phyloP scores from a whole-genome alignment of 2,888 invertebrate species.

The Acholoe squamosa region DNA sequence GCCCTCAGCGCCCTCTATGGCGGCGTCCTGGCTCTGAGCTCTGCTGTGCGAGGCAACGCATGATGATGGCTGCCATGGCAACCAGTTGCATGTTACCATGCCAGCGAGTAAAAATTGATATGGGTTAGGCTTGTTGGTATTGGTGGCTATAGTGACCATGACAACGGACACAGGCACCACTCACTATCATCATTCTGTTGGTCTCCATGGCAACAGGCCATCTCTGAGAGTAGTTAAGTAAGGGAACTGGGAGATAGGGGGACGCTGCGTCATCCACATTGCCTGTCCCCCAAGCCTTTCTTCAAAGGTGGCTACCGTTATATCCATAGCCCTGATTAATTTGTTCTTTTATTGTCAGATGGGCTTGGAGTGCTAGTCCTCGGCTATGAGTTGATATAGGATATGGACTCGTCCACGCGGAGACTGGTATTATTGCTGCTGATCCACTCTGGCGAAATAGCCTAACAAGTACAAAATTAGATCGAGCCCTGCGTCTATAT shows the following conservation, averaged over 20 bases:
- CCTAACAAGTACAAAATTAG: no score
- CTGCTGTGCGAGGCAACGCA: not conserved
- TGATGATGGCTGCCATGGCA: not conserved
- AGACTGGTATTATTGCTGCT: no score
- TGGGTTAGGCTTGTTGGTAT: slow-evolving; percentile 7
- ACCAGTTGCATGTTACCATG: slow-evolving; percentile 17
- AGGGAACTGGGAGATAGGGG: not conserved
- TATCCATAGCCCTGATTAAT: slow-evolving; percentile 19
- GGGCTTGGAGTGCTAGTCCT: no score
- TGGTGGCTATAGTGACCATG: slow-evolving; percentile 31
- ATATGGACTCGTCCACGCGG: no score
- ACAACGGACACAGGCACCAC: not conserved
- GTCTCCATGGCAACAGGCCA: slow-evolving; percentile 11
- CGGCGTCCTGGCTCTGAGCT: not conserved
- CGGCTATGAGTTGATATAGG: no score
- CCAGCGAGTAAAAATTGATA: not conserved
- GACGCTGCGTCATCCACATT: not conserved
- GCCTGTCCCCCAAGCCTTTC: no score
- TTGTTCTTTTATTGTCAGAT: not conserved
- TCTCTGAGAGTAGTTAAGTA: not conserved
- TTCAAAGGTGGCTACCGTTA: not conserved
- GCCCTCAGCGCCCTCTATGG: not conserved
- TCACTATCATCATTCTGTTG: not conserved
- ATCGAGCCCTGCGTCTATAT: no score
- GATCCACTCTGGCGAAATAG: no score